These are phyloP conservation scores for Chelon labrosus DNA, from an alignment of 2,797 vertebrate species.

Conservation along the genomic window DNA sequence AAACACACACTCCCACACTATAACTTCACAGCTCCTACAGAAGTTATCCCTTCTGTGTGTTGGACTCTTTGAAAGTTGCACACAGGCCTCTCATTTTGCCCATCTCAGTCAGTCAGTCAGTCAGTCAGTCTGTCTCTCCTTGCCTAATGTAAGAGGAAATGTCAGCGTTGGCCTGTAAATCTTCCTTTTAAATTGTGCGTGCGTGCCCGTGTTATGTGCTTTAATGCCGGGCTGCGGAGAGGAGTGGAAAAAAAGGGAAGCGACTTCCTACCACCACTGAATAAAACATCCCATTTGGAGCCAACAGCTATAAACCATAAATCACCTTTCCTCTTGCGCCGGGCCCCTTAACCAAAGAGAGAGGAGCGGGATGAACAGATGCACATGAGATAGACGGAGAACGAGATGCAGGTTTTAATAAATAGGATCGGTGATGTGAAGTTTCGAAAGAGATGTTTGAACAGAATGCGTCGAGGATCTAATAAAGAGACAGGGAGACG, in stretches of 20 bases:
- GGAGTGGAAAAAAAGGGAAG: constrained; percentile 42
- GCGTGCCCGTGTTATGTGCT: constrained; percentile 19
- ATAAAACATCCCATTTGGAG: constrained; percentile 80
- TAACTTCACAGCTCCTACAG: constrained; percentile 26
- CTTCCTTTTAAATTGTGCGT: constrained; percentile 33
- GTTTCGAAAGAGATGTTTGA: constrained; percentile 26
- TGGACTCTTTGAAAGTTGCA: constrained; percentile 26
- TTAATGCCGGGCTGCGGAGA: constrained; percentile 57
- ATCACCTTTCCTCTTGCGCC: constrained; percentile 53
- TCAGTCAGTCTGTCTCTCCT: constrained; percentile 19
- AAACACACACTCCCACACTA: constrained; percentile 24
- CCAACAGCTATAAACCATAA: constrained; percentile 67
- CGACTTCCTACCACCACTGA: constrained; percentile 70
- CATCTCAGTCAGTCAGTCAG: constrained; percentile 14
- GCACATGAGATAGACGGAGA: background rate
- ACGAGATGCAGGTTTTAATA: constrained; percentile 32
- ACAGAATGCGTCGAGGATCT: constrained; percentile 4
- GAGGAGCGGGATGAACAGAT: constrained; percentile 1
- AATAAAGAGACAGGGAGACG: background rate
- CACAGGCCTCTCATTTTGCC: constrained; percentile 4
- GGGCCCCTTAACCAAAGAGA: constrained; percentile 44
- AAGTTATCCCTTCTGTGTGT: constrained; percentile 30
- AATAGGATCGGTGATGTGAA: constrained; percentile 1
- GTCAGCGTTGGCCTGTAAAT: constrained; percentile 51
- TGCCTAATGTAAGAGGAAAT: constrained; percentile 43